Conservation (phyloP, 2,797 vertebrate species). For the Megalops cyprinoides region DNA sequence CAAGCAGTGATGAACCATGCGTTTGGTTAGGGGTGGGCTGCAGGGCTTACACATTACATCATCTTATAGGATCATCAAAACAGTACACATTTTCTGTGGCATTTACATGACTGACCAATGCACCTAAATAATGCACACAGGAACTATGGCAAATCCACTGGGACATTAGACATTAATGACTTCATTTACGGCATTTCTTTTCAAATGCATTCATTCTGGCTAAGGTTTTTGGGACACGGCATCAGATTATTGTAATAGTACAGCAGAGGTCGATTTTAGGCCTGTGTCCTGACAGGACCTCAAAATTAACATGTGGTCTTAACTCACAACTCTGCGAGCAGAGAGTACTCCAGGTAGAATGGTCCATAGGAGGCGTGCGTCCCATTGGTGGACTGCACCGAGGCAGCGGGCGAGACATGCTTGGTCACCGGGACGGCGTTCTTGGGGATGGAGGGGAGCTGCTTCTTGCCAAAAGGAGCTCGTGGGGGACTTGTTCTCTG, state of each 20-base stretch:
- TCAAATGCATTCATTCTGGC: too few relatives aligned
- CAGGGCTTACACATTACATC: neutral
- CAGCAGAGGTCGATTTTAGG: too few relatives aligned
- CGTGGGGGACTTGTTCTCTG: conserved; percentile 86
- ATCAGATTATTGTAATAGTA: too few relatives aligned
- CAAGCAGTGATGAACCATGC: conserved; percentile 14
- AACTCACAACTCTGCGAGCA: conserved; percentile 97
- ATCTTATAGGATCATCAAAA: too few relatives aligned
- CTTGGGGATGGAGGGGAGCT: conserved; percentile 89
- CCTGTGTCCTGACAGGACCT: too few relatives aligned
- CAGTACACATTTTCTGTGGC: too few relatives aligned
- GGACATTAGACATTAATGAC: too few relatives aligned
- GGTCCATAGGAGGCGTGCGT: conserved; percentile 96
- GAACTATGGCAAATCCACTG: too few relatives aligned
- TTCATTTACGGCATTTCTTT: too few relatives aligned
- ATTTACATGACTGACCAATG: too few relatives aligned
- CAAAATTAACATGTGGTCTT: neutral
- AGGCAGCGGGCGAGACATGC: conserved; percentile 76
- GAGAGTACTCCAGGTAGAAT: conserved; percentile 97
- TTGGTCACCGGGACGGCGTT: conserved; percentile 90
- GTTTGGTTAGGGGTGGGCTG: neutral
- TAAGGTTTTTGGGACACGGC: too few relatives aligned
- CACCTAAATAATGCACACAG: too few relatives aligned
- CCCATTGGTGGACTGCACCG: conserved; percentile 86
- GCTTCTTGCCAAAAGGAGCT: conserved; percentile 80